Conservation (phyloP, 2,113 vertebrate genomes). For the Sprattus sprattus region DNA sequence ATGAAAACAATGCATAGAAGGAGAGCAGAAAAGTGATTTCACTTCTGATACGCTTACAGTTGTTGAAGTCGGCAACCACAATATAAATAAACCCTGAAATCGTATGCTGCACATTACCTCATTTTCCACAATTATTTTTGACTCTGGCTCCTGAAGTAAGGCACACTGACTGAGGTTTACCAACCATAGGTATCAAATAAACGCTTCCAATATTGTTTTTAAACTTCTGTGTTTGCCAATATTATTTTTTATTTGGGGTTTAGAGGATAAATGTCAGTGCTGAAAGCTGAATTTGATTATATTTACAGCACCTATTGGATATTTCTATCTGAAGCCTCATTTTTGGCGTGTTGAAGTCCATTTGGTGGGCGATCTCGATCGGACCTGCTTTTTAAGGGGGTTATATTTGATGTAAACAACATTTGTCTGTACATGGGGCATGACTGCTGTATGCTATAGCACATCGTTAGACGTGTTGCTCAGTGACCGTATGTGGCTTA, state of each 20-base stretch:
- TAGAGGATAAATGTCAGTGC: neutral
- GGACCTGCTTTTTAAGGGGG: neutral
- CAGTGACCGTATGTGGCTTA: neutral
- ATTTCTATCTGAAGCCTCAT: neutral
- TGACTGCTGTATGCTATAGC: neutral
- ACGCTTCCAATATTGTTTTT: conserved; percentile 33
- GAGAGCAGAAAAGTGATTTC: conserved; percentile 18
- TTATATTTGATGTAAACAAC: neutral
- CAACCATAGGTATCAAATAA: conserved; percentile 43
- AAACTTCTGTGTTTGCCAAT: conserved; percentile 52
- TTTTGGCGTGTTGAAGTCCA: too few relatives aligned
- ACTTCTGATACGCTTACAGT: conserved; percentile 29
- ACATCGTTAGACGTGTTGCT: neutral
- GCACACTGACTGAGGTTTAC: conserved; percentile 35
- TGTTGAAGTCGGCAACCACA: conserved; percentile 32
- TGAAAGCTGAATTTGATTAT: neutral
- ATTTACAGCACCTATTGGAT: neutral
- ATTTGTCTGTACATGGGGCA: neutral
- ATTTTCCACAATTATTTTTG: conserved; percentile 37
- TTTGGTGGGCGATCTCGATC: neutral
- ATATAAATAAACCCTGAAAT: conserved; percentile 37
- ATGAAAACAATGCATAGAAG: conserved; percentile 33
- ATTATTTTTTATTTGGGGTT: conserved; percentile 44
- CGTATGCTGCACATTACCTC: conserved; percentile 34
- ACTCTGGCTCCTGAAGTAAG: conserved; percentile 31